A percentile compares a stretch with the other conserved stretches of the same genome.
Conservation (phyloP, 1,140 invertebrate species). For the Leptinotarsa lineolata region DNA sequence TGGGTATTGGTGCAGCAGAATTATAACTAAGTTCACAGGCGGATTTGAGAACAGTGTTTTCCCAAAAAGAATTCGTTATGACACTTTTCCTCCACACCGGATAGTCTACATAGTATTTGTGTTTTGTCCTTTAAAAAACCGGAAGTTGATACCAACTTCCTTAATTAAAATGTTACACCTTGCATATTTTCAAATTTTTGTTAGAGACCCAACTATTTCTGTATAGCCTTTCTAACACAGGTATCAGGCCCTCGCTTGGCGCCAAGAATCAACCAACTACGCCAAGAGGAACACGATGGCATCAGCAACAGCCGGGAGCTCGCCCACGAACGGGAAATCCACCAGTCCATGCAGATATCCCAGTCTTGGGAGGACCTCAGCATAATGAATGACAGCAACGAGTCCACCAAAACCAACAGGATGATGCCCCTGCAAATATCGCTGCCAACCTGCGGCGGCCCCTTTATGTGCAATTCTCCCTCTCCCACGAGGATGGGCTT, state of each 20-base stretch:
- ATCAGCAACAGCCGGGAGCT: slow-evolving; percentile 78
- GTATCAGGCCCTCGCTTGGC: slow-evolving; percentile 70
- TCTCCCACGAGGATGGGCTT: slow-evolving; percentile 65
- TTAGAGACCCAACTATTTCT: too few relatives aligned
- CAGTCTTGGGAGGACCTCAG: slow-evolving; percentile 88
- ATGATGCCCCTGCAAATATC: slow-evolving; percentile 54
- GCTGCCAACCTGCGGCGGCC: slow-evolving; percentile 53
- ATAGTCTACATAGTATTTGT: too few relatives aligned
- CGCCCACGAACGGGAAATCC: slow-evolving; percentile 86
- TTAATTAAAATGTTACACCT: too few relatives aligned
- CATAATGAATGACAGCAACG: slow-evolving; percentile 67
- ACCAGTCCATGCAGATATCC: slow-evolving; percentile 86
- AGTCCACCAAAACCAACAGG: slow-evolving; percentile 53
- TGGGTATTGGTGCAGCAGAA: too few relatives aligned
- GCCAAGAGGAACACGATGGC: slow-evolving; percentile 86
- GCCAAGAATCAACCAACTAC: slow-evolving; percentile 81
- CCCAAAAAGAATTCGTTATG: too few relatives aligned
- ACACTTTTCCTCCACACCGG: too few relatives aligned
- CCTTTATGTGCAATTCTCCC: slow-evolving; percentile 63
- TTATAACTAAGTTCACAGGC: too few relatives aligned
- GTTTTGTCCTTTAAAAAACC: too few relatives aligned
- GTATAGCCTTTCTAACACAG: too few relatives aligned
- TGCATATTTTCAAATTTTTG: too few relatives aligned
- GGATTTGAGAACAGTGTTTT: too few relatives aligned
- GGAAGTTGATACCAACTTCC: too few relatives aligned